Evolutionary conservation across 1,140 invertebrate species (phyloP).

Genomic region (Phthorimaea operculella): DNA sequence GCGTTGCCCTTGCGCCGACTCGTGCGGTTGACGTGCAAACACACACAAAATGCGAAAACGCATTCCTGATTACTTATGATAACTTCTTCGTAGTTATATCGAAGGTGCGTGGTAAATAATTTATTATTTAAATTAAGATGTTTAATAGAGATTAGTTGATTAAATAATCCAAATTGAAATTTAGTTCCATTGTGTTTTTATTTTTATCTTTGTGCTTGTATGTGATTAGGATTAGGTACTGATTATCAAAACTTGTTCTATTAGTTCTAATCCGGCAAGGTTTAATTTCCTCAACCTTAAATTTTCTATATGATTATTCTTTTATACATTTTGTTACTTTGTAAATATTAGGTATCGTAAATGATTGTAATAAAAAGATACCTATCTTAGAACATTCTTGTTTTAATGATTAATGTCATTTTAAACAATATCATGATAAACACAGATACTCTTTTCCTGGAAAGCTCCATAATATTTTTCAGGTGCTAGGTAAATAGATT

Average conservation of each 20-base stretch:
- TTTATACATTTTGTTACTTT: conserved; percentile 50
- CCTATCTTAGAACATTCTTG: conserved; percentile 44
- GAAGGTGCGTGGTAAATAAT: conserved; percentile 40
- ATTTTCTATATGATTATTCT: too few relatives aligned
- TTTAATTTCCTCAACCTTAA: background rate
- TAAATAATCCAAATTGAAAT: conserved; percentile 25
- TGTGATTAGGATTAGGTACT: background rate
- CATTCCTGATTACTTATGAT: conserved; percentile 35
- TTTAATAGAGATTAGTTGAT: conserved; percentile 28
- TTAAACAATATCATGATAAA: too few relatives aligned
- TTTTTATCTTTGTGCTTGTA: conserved; percentile 13
- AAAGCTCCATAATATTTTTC: too few relatives aligned
- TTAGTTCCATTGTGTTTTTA: conserved; percentile 18
- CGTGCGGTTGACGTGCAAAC: too few relatives aligned
- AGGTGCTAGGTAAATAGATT: too few relatives aligned
- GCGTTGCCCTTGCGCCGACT: too few relatives aligned
- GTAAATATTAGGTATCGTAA: conserved; percentile 50
- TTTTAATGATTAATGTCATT: conserved; percentile 33
- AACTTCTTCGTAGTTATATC: conserved; percentile 27
- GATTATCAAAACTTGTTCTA: background rate
- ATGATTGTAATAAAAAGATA: conserved; percentile 59
- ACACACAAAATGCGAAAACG: background rate
- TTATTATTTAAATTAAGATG: conserved; percentile 46
- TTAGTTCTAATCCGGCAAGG: background rate
- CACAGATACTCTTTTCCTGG: too few relatives aligned